phyloP scores from a whole-genome alignment of 2,797 vertebrate genomes.

The Vireo griseus region DNA sequence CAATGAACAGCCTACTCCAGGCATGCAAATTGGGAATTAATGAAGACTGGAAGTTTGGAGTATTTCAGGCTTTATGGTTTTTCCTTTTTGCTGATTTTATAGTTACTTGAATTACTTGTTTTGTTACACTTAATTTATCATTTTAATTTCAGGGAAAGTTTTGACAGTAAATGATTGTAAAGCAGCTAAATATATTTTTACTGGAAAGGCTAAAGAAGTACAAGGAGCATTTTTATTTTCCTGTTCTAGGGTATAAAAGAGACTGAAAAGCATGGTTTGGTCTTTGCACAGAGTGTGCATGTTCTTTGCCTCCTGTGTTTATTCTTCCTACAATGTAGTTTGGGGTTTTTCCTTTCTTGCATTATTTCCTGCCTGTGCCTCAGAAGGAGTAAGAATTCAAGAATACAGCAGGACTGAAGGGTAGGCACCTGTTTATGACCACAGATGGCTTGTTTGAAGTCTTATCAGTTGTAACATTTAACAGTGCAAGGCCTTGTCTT shows the following conservation, averaged over 20 bases:
- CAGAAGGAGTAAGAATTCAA: neutral
- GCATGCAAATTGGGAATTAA: neutral
- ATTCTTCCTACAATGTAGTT: neutral
- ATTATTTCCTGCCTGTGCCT: neutral
- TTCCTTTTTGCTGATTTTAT: neutral
- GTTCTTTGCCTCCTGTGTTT: neutral
- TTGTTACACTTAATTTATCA: neutral
- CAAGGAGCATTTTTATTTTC: neutral
- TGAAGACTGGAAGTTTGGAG: neutral
- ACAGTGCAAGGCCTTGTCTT: neutral
- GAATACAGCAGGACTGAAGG: neutral
- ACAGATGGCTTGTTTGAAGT: neutral
- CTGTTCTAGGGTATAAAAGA: neutral
- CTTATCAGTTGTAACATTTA: neutral
- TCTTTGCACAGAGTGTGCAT: neutral
- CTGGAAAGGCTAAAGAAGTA: neutral
- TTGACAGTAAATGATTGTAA: neutral
- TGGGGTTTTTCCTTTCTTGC: neutral
- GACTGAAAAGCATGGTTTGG: neutral
- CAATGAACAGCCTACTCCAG: neutral
- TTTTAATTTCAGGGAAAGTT: neutral
- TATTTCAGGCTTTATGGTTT: neutral
- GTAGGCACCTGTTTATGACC: neutral
- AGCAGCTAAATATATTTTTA: neutral
- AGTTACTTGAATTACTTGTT: neutral